Percentiles rank a stretch among this genome's conserved stretches.
Evolutionary conservation across 2,113 vertebrate species (phyloP).

Genomic region (Nothobranchius furzeri): DNA sequence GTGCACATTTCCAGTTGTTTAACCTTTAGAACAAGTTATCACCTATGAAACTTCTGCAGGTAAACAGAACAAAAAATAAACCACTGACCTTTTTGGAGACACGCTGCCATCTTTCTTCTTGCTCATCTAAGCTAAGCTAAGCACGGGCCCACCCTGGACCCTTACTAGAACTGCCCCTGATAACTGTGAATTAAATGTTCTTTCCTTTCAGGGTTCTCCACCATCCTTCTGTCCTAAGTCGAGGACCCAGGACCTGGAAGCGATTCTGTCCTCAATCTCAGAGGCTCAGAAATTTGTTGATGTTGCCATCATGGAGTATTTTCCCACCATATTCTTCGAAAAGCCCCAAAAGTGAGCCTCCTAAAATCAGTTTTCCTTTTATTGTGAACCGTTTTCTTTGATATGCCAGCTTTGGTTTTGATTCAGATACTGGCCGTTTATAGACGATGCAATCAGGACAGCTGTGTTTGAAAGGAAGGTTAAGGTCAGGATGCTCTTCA

Average conservation of each 20-base stretch:
- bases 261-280: slow-evolving; percentile 80
- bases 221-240: slow-evolving; percentile 85
- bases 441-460: slow-evolving; percentile 83
- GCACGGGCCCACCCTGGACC: too few species aligned
- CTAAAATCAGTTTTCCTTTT: background rate
- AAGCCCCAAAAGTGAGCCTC: slow-evolving; percentile 73
- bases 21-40: too few species aligned
- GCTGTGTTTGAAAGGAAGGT: slow-evolving; percentile 76
- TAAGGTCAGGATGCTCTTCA: slow-evolving; percentile 82
- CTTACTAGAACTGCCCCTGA: too few species aligned
- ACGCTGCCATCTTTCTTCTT: too few species aligned
- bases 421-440: slow-evolving; percentile 87
- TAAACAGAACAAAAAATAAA: too few species aligned
- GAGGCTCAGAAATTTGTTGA: slow-evolving; percentile 81
- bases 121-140: too few species aligned
- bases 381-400: background rate
- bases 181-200: background rate
- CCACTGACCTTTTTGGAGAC: too few species aligned
- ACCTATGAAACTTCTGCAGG: too few species aligned
- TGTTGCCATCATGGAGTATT: slow-evolving; percentile 90
- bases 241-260: slow-evolving; percentile 84
- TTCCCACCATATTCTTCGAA: slow-evolving; percentile 82
- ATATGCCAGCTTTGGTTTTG: background rate
- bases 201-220: slow-evolving; percentile 82
- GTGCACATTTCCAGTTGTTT: too few species aligned